Base-by-base conservation (phyloP, 2,888 invertebrate species). In the Drosophila histrio region DNA sequence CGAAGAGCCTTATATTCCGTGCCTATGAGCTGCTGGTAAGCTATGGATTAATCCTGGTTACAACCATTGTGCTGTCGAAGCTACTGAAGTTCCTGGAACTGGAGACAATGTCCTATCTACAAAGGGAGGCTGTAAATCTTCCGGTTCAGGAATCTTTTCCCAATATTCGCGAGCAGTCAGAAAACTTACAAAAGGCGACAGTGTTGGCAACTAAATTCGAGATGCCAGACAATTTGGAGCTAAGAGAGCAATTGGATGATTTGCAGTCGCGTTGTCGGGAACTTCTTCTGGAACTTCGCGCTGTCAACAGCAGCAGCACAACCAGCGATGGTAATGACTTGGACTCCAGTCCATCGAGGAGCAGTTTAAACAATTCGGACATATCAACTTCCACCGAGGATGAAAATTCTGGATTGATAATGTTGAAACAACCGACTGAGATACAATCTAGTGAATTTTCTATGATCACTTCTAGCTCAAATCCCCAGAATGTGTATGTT, bases 251-350 rank as follows among this genome's bases (percentile, higher is more conserved):
- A 30, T 49, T 86, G 8, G 50, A 54, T 24, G 46, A 47, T 6
- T 63, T 84, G 32, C 68, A 75, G 47, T 11, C 21, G 0, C 84
- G 72, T 38, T 77, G 65, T 15, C 30, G 43, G 4, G 60, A 72
- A 6, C 34, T 77, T 9, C 43, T 75, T 2, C 52, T 64, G 4
- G 84, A 81, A n/a, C 41, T 84, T n/a, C 60, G 54, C 4, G 9
- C 32, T 11, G 56, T 32, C n/a, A 50, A 63, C 5, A 57, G 43
- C 13, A 21, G 22, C 15, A 63, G 41, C 19, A 21, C 21, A 6
- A 15, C 0, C 1, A 46, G 46, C 8, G 8, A 24, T 21, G 8
- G 19, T 6, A 50, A 32, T 2, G 53, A 34, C 1, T 7, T 50
- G 0, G 5, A 17, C 22, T 39, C 4, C 41, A 46, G n/a, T 9